Conservation (phyloP, 2,113 vertebrate genomes). For the Tretioscincus oriximinensis region DNA sequence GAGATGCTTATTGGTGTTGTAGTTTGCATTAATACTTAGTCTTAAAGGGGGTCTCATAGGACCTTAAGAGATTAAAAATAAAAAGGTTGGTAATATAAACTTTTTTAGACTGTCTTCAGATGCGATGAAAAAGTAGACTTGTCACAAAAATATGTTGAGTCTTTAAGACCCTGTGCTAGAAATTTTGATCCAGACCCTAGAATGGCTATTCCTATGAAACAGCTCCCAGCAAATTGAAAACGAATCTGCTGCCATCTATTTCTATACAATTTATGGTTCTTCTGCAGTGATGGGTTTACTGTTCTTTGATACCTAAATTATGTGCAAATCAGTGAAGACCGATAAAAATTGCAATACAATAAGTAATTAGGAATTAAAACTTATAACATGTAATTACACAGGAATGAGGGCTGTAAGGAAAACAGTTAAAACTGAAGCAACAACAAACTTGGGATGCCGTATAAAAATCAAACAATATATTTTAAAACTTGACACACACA, state of each 20-base stretch:
- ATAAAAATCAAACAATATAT: constrained; percentile 14
- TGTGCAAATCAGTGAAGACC: constrained; percentile 48
- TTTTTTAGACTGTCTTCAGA: too few relatives aligned
- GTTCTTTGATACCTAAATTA: constrained; percentile 48
- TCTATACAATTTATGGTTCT: constrained; percentile 45
- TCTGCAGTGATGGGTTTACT: constrained; percentile 30
- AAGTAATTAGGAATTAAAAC: constrained; percentile 53
- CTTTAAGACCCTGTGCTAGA: too few relatives aligned
- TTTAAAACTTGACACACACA: constrained; percentile 23
- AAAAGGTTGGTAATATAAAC: too few relatives aligned
- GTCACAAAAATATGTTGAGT: too few relatives aligned
- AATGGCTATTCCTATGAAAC: not conserved
- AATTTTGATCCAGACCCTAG: too few relatives aligned
- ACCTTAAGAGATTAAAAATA: too few relatives aligned
- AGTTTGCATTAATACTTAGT: too few relatives aligned
- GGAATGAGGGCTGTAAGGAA: constrained; percentile 35
- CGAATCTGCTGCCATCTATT: constrained; percentile 14
- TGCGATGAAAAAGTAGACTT: too few relatives aligned
- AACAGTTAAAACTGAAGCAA: constrained; percentile 42
- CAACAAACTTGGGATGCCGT: constrained; percentile 33
- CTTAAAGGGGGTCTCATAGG: not conserved
- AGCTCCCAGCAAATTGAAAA: not conserved
- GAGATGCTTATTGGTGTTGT: too few relatives aligned
- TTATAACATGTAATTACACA: constrained; percentile 6
- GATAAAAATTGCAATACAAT: constrained; percentile 32